Conservation (phyloP, 2,113 vertebrate species). For the Lepus americanus region DNA sequence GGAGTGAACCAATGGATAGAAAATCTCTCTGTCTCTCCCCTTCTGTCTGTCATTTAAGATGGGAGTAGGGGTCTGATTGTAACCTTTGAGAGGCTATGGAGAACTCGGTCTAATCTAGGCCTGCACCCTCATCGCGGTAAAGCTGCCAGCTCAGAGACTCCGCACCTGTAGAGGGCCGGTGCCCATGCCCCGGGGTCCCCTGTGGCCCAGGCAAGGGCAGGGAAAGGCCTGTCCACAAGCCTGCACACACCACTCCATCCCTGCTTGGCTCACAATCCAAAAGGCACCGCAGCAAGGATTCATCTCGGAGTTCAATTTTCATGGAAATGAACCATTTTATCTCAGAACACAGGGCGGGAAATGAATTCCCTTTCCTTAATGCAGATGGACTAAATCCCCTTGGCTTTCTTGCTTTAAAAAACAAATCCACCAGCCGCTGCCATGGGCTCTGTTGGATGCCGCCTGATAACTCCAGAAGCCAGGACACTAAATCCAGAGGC, state of each 20-base stretch:
- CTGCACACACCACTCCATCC: accelerated
- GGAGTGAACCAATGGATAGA: too few relatives aligned
- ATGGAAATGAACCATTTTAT: slow-evolving; percentile 79
- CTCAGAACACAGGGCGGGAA: slow-evolving; percentile 21
- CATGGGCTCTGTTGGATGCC: slow-evolving; percentile 48
- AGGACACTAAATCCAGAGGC: neutral
- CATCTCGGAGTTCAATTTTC: slow-evolving; percentile 68
- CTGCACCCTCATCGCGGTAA: neutral
- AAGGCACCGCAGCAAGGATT: slow-evolving; percentile 51
- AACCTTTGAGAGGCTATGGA: neutral
- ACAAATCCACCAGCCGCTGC: neutral
- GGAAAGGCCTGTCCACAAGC: neutral
- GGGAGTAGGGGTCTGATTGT: neutral
- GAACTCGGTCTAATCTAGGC: neutral
- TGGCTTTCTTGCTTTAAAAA: slow-evolving; percentile 16
- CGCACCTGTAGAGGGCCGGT: neutral
- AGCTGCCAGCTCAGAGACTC: neutral
- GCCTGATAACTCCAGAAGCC: slow-evolving; percentile 17
- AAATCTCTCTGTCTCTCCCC: too few relatives aligned
- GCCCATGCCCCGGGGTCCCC: neutral
- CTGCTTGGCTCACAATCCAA: neutral
- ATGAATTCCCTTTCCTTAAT: slow-evolving; percentile 57
- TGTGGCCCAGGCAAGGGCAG: neutral
- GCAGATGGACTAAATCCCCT: slow-evolving; percentile 65
- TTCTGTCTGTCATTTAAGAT: too few relatives aligned